Base-by-base conservation (phyloP, 2,888 invertebrate genomes). In the Polietes domitor region DNA sequence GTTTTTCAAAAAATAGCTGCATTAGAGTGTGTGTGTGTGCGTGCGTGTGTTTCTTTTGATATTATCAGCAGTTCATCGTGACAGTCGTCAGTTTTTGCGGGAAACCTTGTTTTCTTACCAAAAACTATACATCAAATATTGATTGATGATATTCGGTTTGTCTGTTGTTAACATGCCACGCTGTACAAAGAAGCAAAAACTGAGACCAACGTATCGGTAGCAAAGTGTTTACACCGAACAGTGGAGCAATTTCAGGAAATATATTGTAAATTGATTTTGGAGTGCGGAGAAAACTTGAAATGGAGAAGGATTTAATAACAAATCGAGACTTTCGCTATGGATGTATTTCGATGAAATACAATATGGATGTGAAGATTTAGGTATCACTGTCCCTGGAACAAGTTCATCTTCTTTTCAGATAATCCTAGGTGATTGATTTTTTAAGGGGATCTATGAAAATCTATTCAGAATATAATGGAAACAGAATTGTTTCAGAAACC, bases 71-170 rank as follows among this genome's bases (percentile, higher is more conserved):
- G 63, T 41, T 68, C 19, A 10, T 65, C 15, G 28, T 19, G 28
- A 37, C 21, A 76, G n/a, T 71, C 28, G 32, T 61, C 47, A 7
- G 24, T 70, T 28, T 58, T 72, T 55, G 41, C 37, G 28, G 32
- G n/a, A 21, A 37, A 17, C 21, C 19, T 72, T n/a, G 32, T 73
- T 26, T 53, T 73, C 24, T 26, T 26, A 61, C 37, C 43, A 61
- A 68, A 72, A 68, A 74, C 68, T 65, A 72, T 78, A 75, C 28
- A 75, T 76, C 65, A 79, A 72, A 75, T 77, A 79, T 77, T 83
- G 83, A 83, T 83, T 77, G 79, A 83, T 80, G 79, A 77, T 68
- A 58, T 80, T 6, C 70, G n/a, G 47, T 68, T 70, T 78, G 43
- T 76, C 50, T 32, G 43, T 19, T 43, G 28, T 73, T 76, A 37